Base-by-base conservation (phyloP, 2,888 invertebrate species). In the Brenthis hecate region DNA sequence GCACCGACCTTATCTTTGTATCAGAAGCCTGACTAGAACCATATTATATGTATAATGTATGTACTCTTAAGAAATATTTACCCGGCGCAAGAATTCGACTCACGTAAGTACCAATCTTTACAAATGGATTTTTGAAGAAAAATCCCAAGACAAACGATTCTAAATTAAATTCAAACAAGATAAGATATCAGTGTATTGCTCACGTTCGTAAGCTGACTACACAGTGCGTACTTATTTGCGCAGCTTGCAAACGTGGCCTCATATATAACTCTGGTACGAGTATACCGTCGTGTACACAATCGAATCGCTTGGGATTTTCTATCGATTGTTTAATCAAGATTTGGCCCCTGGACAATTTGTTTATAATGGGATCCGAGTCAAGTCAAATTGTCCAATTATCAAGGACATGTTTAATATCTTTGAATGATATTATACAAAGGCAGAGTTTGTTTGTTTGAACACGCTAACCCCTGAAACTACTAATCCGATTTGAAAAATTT, bases 141-240 rank as follows among this genome's bases (percentile, higher is more conserved):
- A 11, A 28, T 48, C 19, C n/a, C 14, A 4, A 8, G 48, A n/a
- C 11, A 60, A 48, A 60, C 23, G 13, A 48, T 48, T 28, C 28
- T 14, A 53, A 23, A 36, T 36, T 11, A 23, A 58, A 56, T 58
- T 19, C 36, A 55, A 60, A 56, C 48, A 60, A 53, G 62, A 62
- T 55, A 56, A 65, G 32, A 47, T 60, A 57, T 54, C 55, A 23
- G 19, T 48, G 36, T 43, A 65, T 54, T 32, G 36, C 13, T 56
- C 13, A 55, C 43, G 23, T 62, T 69, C 66, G 47, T 19, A 56
- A 58, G 57, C 51, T 13, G 36, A 43, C 3, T 8, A 43, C 36
- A 43, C 50, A 60, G 48, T 57, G 57, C 57, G 51, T 50, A 58
- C 47, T 53, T 58, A 66, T 60, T 66, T 60, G 61, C 61, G 16